phyloP scores from a whole-genome alignment of 2,888 invertebrate genomes.

The Philonicus albiceps region DNA sequence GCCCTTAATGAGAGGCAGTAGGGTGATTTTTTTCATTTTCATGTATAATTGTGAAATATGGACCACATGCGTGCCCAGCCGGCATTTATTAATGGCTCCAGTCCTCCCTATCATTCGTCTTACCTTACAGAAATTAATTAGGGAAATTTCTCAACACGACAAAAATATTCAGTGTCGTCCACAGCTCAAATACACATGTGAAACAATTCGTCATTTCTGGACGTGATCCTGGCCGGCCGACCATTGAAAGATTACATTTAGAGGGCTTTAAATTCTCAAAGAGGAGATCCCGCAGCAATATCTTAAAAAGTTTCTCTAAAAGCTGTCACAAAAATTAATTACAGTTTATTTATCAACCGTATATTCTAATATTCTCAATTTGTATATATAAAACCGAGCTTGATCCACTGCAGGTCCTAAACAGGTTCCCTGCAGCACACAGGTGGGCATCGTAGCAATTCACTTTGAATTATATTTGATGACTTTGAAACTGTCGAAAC shows the following conservation, averaged over 20 bases:
- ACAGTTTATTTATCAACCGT: not conserved
- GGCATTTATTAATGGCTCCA: not conserved
- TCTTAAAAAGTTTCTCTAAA: not conserved
- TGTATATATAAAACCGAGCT: not conserved
- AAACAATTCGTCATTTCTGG: not conserved
- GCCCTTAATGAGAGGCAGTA: not conserved
- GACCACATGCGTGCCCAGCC: not conserved
- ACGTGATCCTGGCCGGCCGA: not conserved
- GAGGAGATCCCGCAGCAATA: not conserved
- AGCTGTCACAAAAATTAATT: not conserved
- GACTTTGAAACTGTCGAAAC: slow-evolving; percentile 21
- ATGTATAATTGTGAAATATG: not conserved
- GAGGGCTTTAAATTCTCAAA: not conserved
- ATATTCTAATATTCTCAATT: not conserved
- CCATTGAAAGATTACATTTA: not conserved
- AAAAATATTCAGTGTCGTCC: not conserved
- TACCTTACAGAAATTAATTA: slow-evolving; percentile 23
- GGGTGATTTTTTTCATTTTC: not conserved
- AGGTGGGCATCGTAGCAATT: not conserved
- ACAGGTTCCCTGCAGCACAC: not conserved
- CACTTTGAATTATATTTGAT: slow-evolving; percentile 12
- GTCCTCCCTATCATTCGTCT: not conserved
- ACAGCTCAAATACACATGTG: not conserved
- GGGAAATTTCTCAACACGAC: not conserved
- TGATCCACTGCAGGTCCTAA: not conserved